Evolutionary conservation across 2,797 vertebrate species (phyloP).

Genomic region (Acrocephalus scirpaceus): DNA sequence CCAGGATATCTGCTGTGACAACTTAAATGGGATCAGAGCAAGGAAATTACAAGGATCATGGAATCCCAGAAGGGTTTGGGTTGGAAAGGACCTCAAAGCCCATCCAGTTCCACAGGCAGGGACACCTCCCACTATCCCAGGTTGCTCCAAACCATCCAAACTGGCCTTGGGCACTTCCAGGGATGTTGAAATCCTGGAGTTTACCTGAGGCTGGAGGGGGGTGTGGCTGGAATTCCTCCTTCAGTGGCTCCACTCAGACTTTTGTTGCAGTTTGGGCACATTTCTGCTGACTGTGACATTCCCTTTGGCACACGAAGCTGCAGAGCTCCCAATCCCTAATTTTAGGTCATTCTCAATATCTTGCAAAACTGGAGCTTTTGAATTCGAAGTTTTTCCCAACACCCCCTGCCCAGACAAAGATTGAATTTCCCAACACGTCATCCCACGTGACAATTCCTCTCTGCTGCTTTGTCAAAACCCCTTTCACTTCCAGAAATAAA

Average conservation of each 20-base stretch:
- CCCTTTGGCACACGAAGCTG: neutral
- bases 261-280: fast-evolving
- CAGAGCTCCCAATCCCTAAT: neutral
- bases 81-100: neutral
- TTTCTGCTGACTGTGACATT: neutral
- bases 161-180: neutral
- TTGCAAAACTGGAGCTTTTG: neutral
- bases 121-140: neutral
- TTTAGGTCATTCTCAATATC: neutral
- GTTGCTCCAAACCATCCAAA: neutral
- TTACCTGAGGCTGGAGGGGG: neutral
- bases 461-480: neutral
- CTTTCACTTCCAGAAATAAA: neutral
- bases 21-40: neutral
- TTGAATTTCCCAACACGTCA: neutral
- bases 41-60: fast-evolving
- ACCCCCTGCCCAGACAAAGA: neutral
- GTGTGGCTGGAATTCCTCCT: neutral
- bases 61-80: neutral
- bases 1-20: neutral
- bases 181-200: neutral
- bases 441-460: neutral
- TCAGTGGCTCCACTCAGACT: neutral
- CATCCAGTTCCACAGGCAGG: neutral
- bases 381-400: neutral